Evolutionary conservation across 2,888 invertebrate species (phyloP).

Genomic region (Chrysodeixis includens): DNA sequence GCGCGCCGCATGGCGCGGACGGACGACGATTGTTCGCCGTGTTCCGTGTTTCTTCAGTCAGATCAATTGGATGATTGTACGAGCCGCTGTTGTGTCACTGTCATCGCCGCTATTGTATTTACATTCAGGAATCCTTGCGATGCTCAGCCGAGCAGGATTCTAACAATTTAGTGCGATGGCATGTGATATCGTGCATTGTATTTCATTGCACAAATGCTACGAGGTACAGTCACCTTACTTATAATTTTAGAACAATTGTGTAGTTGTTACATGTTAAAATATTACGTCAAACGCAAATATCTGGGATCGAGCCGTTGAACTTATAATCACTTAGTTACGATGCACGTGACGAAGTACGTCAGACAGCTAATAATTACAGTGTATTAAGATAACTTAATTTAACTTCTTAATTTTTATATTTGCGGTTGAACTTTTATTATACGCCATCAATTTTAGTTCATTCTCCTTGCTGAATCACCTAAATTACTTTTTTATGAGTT

Average conservation of each 20-base stretch:
- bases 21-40: slow-evolving; percentile 32
- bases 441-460: slow-evolving; percentile 12
- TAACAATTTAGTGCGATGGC: slow-evolving; percentile 4
- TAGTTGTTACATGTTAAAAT: background rate
- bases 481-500: background rate
- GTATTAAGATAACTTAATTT: slow-evolving; percentile 8
- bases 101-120: background rate
- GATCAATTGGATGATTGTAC: slow-evolving; percentile 31
- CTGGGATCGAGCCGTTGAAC: slow-evolving; percentile 25
- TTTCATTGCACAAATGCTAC: background rate
- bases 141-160: background rate
- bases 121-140: background rate
- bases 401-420: slow-evolving; percentile 12
- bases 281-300: slow-evolving; percentile 17
- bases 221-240: background rate
- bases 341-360: slow-evolving; percentile 21
- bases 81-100: background rate
- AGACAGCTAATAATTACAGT: background rate
- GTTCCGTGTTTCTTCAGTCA: slow-evolving; percentile 38
- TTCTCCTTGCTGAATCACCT: slow-evolving; percentile 11
- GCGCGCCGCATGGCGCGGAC: slow-evolving; percentile 25
- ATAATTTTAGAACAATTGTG: background rate
- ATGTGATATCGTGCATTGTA: background rate
- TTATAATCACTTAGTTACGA: slow-evolving; percentile 11
- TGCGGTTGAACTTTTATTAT: background rate